phyloP scores from a whole-genome alignment of 2,888 invertebrate genomes.

The Metacarcinus magister region DNA sequence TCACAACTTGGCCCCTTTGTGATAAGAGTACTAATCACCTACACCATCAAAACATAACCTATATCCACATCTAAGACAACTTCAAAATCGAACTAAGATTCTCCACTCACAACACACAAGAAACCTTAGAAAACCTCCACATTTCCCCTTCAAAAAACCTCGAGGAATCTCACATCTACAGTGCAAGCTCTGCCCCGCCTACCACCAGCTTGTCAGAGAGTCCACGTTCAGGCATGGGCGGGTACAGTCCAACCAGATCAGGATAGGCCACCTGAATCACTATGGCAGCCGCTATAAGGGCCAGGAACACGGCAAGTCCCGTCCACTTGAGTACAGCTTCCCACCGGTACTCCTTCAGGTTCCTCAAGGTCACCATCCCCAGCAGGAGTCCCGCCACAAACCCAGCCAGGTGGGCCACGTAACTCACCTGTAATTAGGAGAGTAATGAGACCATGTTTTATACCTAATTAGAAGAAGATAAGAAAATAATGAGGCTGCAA shows the following conservation, averaged over 20 bases:
- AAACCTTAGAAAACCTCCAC: neutral
- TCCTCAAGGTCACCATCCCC: slow-evolving; percentile 93
- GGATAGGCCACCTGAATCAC: slow-evolving; percentile 88
- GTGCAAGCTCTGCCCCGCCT: neutral
- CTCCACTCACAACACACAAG: neutral
- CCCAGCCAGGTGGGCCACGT: slow-evolving; percentile 97
- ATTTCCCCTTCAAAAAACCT: neutral
- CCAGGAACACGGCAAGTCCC: slow-evolving; percentile 89
- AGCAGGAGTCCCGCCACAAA: slow-evolving; percentile 93
- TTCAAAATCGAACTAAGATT: neutral
- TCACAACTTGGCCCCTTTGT: neutral
- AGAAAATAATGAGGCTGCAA: too few species aligned
- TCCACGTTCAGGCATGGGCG: slow-evolving; percentile 71
- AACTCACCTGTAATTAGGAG: slow-evolving; percentile 89
- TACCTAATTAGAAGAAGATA: too few species aligned
- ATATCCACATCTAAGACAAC: neutral
- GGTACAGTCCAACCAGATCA: slow-evolving; percentile 83
- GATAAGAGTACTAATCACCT: neutral
- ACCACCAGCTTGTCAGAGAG: neutral
- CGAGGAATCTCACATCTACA: neutral
- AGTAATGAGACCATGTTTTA: neutral
- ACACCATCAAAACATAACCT: neutral
- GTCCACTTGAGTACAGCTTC: slow-evolving; percentile 93
- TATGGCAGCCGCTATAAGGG: slow-evolving; percentile 90
- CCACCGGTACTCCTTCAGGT: slow-evolving; percentile 92